A percentile compares a stretch with the other conserved stretches of the same genome.
Evolutionary conservation across 2,113 vertebrate genomes (phyloP).

Genomic region (Myotis lucifugus): DNA sequence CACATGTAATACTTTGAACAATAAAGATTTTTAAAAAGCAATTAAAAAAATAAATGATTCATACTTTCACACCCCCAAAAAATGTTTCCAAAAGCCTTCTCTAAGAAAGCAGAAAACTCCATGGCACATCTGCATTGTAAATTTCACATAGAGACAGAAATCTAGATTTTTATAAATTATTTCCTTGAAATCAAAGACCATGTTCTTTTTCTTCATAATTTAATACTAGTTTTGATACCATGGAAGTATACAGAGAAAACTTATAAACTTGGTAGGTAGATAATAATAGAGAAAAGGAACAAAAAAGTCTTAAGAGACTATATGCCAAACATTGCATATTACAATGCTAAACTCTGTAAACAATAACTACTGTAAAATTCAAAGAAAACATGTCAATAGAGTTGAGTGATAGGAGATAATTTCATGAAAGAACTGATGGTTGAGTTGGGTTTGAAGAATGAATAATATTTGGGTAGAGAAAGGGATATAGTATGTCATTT

Average conservation of each 20-base stretch:
- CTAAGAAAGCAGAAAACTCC: not conserved
- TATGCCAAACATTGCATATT: not conserved
- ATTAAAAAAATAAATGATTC: too few relatives aligned
- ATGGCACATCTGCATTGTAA: not conserved
- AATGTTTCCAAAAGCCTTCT: not conserved
- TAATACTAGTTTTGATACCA: not conserved
- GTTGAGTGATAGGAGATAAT: not conserved
- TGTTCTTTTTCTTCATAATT: not conserved
- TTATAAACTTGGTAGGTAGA: not conserved
- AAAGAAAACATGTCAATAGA: not conserved
- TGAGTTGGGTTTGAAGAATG: not conserved
- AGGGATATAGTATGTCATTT: not conserved
- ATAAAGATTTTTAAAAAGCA: too few relatives aligned
- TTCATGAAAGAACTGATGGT: not conserved
- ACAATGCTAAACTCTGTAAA: not conserved
- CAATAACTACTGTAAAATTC: not conserved
- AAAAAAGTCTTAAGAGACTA: not conserved
- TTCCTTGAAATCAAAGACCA: not conserved
- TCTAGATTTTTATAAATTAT: not conserved
- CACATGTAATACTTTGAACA: too few relatives aligned
- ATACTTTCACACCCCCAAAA: not conserved
- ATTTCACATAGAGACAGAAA: not conserved
- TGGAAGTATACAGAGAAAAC: not conserved
- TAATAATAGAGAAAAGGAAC: not conserved
- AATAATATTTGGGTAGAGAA: not conserved